phyloP scores from a whole-genome alignment of 37 sponge, comb jelly and placozoan genomes.

The Aplysina aerophoba region DNA sequence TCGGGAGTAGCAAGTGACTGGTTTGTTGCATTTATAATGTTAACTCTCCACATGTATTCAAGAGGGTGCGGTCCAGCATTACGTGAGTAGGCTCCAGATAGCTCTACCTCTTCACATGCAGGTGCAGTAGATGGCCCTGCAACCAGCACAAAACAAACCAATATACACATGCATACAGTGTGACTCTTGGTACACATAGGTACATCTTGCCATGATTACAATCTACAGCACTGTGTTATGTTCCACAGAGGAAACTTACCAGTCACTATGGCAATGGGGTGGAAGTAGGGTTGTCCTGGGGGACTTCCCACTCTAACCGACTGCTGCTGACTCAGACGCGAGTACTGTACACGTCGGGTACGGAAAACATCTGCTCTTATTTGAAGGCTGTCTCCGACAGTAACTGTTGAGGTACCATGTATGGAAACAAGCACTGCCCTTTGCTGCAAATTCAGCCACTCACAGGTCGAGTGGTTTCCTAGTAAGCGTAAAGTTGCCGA shows the following conservation, averaged over 20 bases:
- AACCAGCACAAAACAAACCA: background rate
- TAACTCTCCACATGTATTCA: conserved; percentile 51
- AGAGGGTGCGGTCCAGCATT: conserved; percentile 49
- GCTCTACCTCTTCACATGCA: conserved; percentile 38
- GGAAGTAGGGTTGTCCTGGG: background rate
- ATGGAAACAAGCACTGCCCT: conserved; percentile 44
- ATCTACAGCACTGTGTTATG: too few species aligned
- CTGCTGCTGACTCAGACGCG: conserved; percentile 9
- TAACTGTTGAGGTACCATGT: conserved; percentile 10
- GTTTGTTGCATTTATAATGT: background rate
- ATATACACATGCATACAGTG: too few species aligned
- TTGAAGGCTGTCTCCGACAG: background rate
- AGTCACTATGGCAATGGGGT: conserved; percentile 13
- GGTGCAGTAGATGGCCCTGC: conserved; percentile 40
- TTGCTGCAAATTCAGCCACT: conserved; percentile 68
- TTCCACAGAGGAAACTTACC: background rate
- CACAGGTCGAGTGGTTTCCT: conserved; percentile 52
- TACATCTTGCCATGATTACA: too few species aligned
- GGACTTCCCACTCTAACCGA: background rate
- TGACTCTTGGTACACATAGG: too few species aligned
- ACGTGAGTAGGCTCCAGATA: conserved; percentile 43
- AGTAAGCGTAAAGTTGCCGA: conserved; percentile 13
- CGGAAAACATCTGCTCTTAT: conserved; percentile 32
- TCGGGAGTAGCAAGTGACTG: conserved; percentile 10
- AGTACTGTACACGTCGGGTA: conserved; percentile 49